These are phyloP conservation scores for Lasioglossum marginatum DNA, from an alignment of 2,888 invertebrate genomes.

Conservation along the genomic window DNA sequence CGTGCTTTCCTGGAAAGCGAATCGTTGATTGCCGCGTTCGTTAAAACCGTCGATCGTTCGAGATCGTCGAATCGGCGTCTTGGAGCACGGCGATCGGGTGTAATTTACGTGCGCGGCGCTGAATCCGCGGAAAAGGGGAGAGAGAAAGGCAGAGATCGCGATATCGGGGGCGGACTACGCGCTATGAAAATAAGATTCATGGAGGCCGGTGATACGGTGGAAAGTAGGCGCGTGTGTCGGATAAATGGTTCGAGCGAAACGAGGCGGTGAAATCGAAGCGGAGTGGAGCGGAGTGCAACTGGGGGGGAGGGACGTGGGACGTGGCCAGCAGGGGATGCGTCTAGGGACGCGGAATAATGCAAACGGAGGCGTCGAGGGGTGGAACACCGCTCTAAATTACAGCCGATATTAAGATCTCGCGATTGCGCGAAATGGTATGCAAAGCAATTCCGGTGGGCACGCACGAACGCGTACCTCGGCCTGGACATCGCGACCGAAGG, in stretches of 20 bases:
- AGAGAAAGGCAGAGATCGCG: neutral
- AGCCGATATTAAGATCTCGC: conserved; percentile 83
- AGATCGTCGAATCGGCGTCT: neutral
- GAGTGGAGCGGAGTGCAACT: neutral
- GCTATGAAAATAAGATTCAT: conserved; percentile 30
- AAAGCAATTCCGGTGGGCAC: conserved; percentile 80
- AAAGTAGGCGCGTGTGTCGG: conserved; percentile 41
- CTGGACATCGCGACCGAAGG: conserved; percentile 17
- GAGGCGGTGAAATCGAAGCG: conserved; percentile 38
- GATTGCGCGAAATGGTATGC: conserved; percentile 84
- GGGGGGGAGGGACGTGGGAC: neutral
- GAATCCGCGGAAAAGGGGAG: neutral
- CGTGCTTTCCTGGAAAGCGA: neutral
- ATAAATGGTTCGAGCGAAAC: conserved; percentile 34
- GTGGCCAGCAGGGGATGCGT: neutral
- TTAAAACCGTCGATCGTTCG: neutral
- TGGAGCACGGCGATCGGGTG: neutral
- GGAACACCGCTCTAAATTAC: conserved; percentile 78
- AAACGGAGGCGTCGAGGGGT: conserved; percentile 44
- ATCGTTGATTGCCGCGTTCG: neutral
- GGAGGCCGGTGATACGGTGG: conserved; percentile 28
- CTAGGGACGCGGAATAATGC: conserved; percentile 45
- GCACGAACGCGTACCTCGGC: conserved; percentile 42
- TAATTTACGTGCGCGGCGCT: neutral
- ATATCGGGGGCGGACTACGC: conserved; percentile 2